phyloP scores from a whole-genome alignment of 2,797 vertebrate species.

The Enteromius fasciolatus region DNA sequence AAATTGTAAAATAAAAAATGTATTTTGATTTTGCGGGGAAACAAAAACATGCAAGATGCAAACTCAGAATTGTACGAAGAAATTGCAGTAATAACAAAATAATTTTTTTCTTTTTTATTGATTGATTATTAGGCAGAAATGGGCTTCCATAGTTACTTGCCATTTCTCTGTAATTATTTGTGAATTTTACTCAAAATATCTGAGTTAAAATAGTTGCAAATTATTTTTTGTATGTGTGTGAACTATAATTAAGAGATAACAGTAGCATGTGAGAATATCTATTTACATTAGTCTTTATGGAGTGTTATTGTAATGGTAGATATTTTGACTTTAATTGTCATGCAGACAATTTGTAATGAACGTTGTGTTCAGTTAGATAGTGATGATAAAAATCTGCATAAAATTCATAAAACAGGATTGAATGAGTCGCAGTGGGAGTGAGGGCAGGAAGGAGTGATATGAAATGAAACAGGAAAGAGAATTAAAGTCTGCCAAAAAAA shows the following conservation, averaged over 20 bases:
- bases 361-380: background rate
- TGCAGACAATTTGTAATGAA: background rate
- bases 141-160: no score
- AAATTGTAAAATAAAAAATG: no score
- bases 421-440: background rate
- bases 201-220: background rate
- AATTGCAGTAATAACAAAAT: no score
- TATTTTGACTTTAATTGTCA: background rate
- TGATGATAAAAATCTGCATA: background rate
- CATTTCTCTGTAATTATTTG: background rate
- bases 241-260: slow-evolving; percentile 2
- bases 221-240: no score
- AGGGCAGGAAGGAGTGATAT: background rate
- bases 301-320: background rate
- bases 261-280: background rate
- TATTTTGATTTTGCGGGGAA: no score
- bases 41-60: no score
- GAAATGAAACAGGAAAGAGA: slow-evolving; percentile 33
- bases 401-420: background rate
- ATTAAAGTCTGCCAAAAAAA: background rate
- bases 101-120: no score
- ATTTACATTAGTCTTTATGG: background rate
- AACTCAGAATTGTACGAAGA: no score
- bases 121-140: no score
- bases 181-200: background rate